Base-by-base conservation (phyloP, 2,113 vertebrate species). In the Pandion haliaetus region DNA sequence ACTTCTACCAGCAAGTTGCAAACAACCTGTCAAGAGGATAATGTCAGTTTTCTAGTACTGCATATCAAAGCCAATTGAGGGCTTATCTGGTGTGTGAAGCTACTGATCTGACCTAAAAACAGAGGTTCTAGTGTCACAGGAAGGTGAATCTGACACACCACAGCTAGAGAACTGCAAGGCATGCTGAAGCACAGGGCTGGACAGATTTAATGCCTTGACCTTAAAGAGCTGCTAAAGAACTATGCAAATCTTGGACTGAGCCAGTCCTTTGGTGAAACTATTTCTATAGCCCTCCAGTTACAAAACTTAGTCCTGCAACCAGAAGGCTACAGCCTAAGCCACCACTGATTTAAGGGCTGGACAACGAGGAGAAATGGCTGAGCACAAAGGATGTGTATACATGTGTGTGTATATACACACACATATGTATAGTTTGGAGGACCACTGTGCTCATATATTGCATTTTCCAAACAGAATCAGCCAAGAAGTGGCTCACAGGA, bases 21-120 rank as follows among this genome's bases (percentile, higher is more conserved):
- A 98, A 98, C 98, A 98, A 98, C 97, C 98, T 98, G 98, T 98
- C 98, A 98, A 97, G 96, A 97, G 85, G 97, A 98, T 98, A 98
- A 98, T 98, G 98, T 98, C 98, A 98, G 83, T 98, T 98, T 97
- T 95, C 92, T 96, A 92, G 95, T 88, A 93, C 92, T 96, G 98
- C 97, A 98, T 98, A 98, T 97, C 98, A 98, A 98, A 95, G 97
- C 97, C 96, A 98, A 95, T 82, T 93, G 96, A 96, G 76, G 90
- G 93, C 90, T 97, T 97, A 95, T 95, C 96, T 91, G 62, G 67
- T 80, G 29, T 58, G 40, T 85, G 86, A 88, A 94, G 96, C 70
- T 88, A 80, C 89, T 94, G 90, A 91, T 82, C 94, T 96, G 95
- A 88, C 88, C 94, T 86, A 83, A 92, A 96, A 80, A 32, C 15